phyloP scores from a whole-genome alignment of 2,888 invertebrate genomes.

The Amphipoea lucens region DNA sequence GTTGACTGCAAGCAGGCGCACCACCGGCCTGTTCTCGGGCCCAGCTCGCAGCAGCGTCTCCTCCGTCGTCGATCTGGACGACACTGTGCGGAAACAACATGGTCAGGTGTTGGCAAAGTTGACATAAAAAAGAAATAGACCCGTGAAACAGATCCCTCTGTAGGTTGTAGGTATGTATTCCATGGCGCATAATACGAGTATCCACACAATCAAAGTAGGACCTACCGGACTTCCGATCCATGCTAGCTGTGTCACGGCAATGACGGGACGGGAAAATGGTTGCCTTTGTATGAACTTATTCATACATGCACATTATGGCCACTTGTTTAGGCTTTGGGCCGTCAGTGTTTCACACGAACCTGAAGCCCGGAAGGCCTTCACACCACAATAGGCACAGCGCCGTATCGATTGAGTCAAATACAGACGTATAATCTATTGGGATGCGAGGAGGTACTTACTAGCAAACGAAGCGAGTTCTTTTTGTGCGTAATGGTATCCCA shows the following conservation, averaged over 20 bases:
- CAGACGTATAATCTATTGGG: not conserved
- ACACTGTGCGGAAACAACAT: constrained; percentile 70
- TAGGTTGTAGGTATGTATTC: not conserved
- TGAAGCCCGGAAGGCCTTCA: not conserved
- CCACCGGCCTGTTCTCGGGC: constrained; percentile 76
- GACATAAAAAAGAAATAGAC: not conserved
- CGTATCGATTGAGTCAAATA: not conserved
- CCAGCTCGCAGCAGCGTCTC: constrained; percentile 68
- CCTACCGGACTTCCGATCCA: not conserved
- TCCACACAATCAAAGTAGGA: not conserved
- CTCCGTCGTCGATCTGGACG: constrained; percentile 79
- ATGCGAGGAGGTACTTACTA: constrained; percentile 70
- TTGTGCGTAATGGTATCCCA: constrained; percentile 87
- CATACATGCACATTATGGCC: not conserved
- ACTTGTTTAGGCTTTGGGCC: not conserved
- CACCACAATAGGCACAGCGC: not conserved
- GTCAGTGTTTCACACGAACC: not conserved
- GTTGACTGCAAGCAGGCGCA: constrained; percentile 83
- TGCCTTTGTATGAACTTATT: not conserved
- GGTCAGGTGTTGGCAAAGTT: not conserved
- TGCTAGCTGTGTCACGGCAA: too few species aligned
- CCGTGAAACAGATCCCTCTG: not conserved
- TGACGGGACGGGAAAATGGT: not conserved
- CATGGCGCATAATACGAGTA: not conserved
- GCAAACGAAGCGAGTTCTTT: constrained; percentile 85